Conservation (phyloP, 2,797 vertebrate species). For the Pantherophis alleghaniensis region DNA sequence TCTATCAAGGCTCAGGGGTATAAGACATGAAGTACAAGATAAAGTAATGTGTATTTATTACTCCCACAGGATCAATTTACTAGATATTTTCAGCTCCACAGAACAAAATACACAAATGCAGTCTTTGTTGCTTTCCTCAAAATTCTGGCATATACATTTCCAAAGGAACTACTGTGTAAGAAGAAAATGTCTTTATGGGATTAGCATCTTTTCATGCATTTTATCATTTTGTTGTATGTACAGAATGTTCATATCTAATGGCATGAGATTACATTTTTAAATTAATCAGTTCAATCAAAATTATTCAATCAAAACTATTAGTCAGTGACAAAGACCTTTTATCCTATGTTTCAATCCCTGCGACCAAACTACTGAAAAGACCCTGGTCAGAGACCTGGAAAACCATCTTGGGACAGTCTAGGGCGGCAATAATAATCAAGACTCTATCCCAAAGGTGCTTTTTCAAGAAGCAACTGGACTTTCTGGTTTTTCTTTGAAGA, state of each 20-base stretch:
- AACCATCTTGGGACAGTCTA: neutral
- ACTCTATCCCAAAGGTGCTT: neutral
- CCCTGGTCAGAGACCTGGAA: neutral
- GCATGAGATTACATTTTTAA: neutral
- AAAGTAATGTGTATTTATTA: constrained; percentile 89
- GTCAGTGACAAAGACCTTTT: neutral
- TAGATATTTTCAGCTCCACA: constrained; percentile 81
- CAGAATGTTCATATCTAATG: neutral
- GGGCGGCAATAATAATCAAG: neutral
- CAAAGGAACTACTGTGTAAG: constrained; percentile 51
- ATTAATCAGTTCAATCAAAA: neutral
- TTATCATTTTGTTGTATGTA: constrained; percentile 14
- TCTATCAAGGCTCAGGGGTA: constrained; percentile 82
- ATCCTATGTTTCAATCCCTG: neutral
- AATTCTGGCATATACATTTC: constrained; percentile 57
- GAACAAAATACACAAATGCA: constrained; percentile 79
- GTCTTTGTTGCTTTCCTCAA: constrained; percentile 75
- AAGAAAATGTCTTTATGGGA: constrained; percentile 39
- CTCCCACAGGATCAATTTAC: constrained; percentile 87
- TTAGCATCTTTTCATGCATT: constrained; percentile 24
- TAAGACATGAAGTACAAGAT: constrained; percentile 84
- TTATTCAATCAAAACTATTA: neutral
- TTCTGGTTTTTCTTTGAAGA: neutral
- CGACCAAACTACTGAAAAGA: neutral
- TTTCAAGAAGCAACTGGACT: neutral